Base-by-base conservation (phyloP, 2,888 invertebrate species). In the Oxyteleia sp. region DNA sequence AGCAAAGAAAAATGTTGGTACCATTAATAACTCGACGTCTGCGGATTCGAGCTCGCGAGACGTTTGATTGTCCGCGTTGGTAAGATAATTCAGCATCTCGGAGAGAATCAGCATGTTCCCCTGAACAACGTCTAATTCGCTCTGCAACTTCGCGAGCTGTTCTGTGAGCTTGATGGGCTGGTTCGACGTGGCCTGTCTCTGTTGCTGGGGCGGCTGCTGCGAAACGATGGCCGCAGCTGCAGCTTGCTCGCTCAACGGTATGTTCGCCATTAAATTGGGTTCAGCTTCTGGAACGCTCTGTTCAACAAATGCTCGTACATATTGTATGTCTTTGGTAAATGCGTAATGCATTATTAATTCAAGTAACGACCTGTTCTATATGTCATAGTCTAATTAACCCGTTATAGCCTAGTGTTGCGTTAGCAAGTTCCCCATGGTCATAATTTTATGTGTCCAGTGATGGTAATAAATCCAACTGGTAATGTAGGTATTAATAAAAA, bases 11-110 rank as follows among this genome's bases (percentile, higher is more conserved):
- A n/a, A n/a, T n/a, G n/a, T n/a, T n/a, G n/a, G 93, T 93, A 97
- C 97, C 93, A 97, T 96, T 72, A 99, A 95, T 86, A 99, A 94
- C 90, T 98, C 97, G 87, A 98, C 94, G 93, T 99, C 99, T 87
- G 97, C 96, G 4, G 96, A 95, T 90, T 97, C 96, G 89, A 98
- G 98, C 87, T 96, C 95, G 13, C 97, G 96, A 68, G 88, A 88
- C 20, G 68, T 84, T 32, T 85, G 88, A 75, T 91, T 90, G 49
- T 92, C 92, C 1, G 91, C 87, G 10, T 98, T 97, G 32, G 96
- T 96, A 87, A 99, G 94, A 93, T 99, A 98, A 87, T 96, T 97
- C 64, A 99, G 94, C 98, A 99, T 98, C 94, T 99, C 99, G 66
- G 97, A 96, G 94, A 99, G 96, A 1, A 99, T 98, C 49, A 96